Evolutionary conservation across 2,797 vertebrate genomes (phyloP).

Genomic region (Balearica regulorum): DNA sequence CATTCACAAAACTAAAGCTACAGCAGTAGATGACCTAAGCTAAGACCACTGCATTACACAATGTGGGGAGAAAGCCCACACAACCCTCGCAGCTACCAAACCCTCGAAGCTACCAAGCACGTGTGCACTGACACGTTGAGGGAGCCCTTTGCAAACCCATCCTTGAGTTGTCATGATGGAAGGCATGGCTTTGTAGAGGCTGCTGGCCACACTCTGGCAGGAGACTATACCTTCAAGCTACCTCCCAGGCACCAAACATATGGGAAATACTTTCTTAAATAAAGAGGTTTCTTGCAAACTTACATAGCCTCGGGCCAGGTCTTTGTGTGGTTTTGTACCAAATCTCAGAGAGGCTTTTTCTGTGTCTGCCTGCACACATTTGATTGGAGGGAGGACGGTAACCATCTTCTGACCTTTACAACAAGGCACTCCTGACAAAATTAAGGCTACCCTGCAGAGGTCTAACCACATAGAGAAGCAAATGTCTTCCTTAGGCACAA

Average conservation of each 20-base stretch:
- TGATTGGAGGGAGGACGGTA: background rate
- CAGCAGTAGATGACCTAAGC: background rate
- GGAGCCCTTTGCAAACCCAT: background rate
- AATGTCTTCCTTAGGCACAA: background rate
- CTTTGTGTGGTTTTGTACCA: background rate
- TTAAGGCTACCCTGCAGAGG: background rate
- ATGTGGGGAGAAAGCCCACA: fast-evolving
- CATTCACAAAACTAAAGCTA: background rate
- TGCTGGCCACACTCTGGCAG: background rate
- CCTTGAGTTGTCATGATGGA: background rate
- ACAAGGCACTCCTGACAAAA: background rate
- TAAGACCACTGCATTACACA: background rate
- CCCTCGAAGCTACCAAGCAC: background rate
- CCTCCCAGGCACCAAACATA: background rate
- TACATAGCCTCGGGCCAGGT: background rate
- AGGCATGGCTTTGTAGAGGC: no score
- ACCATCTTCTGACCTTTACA: background rate
- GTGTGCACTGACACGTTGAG: fast-evolving
- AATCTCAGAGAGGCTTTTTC: background rate
- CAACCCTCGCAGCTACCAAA: background rate
- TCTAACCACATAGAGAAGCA: background rate
- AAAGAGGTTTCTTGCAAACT: background rate
- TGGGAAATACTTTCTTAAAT: background rate
- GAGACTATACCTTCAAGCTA: background rate
- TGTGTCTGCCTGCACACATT: background rate